phyloP scores from a whole-genome alignment of 1,140 invertebrate species.

The Liolophura sinensis region DNA sequence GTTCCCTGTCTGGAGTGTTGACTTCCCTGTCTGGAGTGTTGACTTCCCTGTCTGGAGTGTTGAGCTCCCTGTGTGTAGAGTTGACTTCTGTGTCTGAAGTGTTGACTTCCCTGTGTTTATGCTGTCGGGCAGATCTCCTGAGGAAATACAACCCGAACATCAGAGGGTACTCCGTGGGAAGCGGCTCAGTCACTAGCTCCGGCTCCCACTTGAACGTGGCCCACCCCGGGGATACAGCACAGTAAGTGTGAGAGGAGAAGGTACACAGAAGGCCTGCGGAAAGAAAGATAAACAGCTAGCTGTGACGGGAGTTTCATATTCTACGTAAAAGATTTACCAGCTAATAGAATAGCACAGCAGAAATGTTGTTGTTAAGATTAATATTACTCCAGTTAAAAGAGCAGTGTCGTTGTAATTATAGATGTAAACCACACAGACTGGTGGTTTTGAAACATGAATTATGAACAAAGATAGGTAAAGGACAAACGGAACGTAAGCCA shows the following conservation, averaged over 20 bases:
- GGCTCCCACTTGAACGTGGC: constrained; percentile 49
- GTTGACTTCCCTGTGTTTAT: no score
- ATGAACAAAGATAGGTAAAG: no score
- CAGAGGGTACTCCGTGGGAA: constrained; percentile 47
- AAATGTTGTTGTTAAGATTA: background rate
- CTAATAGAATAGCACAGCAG: background rate
- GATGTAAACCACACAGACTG: no score
- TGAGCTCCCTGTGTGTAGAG: no score
- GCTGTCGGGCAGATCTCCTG: constrained; percentile 43
- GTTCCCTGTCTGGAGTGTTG: no score
- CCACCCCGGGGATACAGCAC: constrained; percentile 39
- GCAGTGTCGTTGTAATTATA: no score
- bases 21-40: no score
- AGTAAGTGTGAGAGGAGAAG: constrained; percentile 18
- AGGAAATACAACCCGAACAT: constrained; percentile 52
- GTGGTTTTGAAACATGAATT: no score
- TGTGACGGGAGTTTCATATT: background rate
- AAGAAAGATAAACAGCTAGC: background rate
- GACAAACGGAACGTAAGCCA: no score
- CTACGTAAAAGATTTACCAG: background rate
- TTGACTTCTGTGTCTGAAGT: no score
- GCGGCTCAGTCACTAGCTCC: constrained; percentile 25
- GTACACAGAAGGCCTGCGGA: background rate
- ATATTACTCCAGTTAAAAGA: no score
- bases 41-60: no score